Percentiles rank a stretch among this genome's conserved stretches.
Evolutionary conservation across 2,888 invertebrate genomes (phyloP).

Genomic region (Amiota communis): DNA sequence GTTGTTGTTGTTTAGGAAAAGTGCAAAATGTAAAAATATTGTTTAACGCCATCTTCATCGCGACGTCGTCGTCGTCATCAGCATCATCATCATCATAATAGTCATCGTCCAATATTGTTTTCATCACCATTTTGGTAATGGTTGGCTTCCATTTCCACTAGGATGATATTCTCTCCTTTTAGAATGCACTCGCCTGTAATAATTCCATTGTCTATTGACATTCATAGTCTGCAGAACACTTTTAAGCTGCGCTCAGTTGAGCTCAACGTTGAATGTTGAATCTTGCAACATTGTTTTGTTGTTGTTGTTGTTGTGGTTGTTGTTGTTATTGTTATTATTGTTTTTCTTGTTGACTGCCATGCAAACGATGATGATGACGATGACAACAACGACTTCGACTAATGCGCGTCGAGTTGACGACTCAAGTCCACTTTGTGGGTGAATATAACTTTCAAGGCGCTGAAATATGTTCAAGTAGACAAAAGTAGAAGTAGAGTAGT

Average conservation of each 20-base stretch:
- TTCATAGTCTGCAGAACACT: constrained; percentile 55
- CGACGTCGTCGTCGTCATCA: neutral
- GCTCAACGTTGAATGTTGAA: constrained; percentile 4
- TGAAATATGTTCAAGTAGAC: neutral
- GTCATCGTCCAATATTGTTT: neutral
- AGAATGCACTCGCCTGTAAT: constrained; percentile 48
- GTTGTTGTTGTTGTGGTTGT: neutral
- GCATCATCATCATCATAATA: neutral
- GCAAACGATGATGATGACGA: neutral
- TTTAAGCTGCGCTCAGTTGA: constrained; percentile 23
- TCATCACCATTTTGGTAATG: neutral
- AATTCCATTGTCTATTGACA: constrained; percentile 63
- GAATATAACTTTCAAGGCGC: too few relatives aligned
- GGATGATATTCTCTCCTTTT: constrained; percentile 30
- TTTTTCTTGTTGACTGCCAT: constrained; percentile 9
- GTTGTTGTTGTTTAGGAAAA: constrained; percentile 5
- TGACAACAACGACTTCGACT: neutral
- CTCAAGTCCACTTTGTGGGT: neutral
- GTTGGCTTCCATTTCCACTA: constrained; percentile 5
- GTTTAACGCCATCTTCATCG: constrained; percentile 37
- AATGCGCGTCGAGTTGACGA: neutral
- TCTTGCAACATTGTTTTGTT: neutral
- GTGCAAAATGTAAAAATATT: constrained; percentile 59
- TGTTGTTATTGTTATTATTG: neutral
- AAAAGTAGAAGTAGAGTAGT: neutral